Percentiles rank a stretch among this genome's conserved stretches.
Conservation (phyloP, 2,888 invertebrate genomes). For the Schizotus pectinicornis region DNA sequence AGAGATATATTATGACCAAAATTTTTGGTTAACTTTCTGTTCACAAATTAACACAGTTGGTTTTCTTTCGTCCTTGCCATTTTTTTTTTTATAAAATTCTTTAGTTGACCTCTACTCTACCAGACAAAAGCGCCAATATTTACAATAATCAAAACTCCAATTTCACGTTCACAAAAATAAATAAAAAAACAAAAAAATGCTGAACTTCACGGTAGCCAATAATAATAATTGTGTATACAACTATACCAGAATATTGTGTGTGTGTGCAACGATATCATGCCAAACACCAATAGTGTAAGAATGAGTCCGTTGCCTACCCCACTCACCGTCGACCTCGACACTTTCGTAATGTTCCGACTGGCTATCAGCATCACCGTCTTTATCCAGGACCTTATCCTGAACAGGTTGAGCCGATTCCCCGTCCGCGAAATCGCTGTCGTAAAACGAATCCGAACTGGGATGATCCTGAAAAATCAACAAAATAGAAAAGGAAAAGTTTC, state of each 20-base stretch:
- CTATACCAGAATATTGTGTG: background rate
- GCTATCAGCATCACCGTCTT: conserved; percentile 48
- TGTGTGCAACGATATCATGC: conserved; percentile 45
- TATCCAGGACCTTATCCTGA: conserved; percentile 45
- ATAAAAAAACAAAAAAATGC: too few species aligned
- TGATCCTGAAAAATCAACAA: conserved; percentile 67
- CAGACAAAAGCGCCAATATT: too few species aligned
- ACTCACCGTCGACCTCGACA: conserved; percentile 72
- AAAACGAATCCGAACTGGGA: conserved; percentile 87
- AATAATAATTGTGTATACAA: too few species aligned
- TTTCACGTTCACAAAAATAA: too few species aligned
- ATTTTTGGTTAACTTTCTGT: too few species aligned
- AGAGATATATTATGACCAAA: too few species aligned
- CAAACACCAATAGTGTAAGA: conserved; percentile 32
- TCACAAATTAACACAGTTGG: too few species aligned
- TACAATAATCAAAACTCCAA: too few species aligned
- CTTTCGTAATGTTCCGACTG: conserved; percentile 67
- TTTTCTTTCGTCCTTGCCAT: too few species aligned
- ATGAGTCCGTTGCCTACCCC: conserved; percentile 58
- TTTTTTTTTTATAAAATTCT: too few species aligned
- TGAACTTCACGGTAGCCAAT: too few species aligned
- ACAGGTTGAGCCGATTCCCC: conserved; percentile 59
- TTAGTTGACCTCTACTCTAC: too few species aligned
- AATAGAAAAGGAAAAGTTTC: background rate
- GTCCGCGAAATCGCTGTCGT: conserved; percentile 86